Conservation (phyloP, 92 coral and sea anemone species). For the Umimayanthus chanpuru region DNA sequence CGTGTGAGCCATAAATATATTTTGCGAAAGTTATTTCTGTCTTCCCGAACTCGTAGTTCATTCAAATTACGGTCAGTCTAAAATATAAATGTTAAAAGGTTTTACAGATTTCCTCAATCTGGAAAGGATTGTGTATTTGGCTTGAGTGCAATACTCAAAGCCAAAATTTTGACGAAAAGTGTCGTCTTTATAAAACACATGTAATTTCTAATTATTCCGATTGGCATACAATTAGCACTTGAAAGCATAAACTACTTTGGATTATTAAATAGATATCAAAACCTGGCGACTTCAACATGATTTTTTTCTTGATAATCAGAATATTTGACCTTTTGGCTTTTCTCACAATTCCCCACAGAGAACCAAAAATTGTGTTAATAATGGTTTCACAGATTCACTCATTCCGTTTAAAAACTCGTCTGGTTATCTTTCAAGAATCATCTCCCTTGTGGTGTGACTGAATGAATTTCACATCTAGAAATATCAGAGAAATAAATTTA, state of each 20-base stretch:
- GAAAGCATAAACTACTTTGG: neutral
- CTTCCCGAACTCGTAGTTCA: neutral
- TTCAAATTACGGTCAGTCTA: neutral
- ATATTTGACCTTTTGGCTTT: neutral
- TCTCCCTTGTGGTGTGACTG: too few species aligned
- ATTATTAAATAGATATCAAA: neutral
- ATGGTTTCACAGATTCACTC: too few species aligned
- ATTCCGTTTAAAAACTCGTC: too few species aligned
- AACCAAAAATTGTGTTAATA: neutral
- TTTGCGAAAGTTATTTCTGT: neutral
- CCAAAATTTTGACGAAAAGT: neutral
- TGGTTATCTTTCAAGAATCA: too few species aligned
- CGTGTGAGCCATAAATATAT: neutral
- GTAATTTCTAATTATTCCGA: neutral
- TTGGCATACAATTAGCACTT: neutral
- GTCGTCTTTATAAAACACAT: neutral
- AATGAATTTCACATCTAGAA: too few species aligned
- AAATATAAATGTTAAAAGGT: too few species aligned
- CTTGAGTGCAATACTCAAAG: neutral
- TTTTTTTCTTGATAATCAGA: neutral
- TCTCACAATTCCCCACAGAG: neutral
- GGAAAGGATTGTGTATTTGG: neutral
- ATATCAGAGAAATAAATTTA: too few species aligned
- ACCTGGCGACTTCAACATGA: neutral
- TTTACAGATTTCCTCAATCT: neutral